These are phyloP conservation scores for Acipenser transmontanus DNA, from an alignment of 2,797 vertebrate genomes.

Conservation along the genomic window DNA sequence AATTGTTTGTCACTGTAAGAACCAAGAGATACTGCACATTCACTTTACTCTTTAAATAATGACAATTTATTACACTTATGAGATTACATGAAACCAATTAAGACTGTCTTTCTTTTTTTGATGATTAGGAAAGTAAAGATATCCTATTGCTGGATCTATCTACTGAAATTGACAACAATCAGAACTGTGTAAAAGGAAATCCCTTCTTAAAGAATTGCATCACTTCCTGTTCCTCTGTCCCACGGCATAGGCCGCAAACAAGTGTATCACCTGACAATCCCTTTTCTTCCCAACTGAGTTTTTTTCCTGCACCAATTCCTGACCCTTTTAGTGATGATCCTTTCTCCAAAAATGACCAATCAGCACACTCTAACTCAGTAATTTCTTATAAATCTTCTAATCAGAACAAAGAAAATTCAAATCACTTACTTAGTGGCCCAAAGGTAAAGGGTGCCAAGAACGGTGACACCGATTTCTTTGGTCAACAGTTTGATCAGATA, in stretches of 20 bases:
- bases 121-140: slow-evolving; percentile 87
- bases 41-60: too few species aligned
- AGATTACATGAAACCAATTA: slow-evolving; percentile 27
- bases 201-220: slow-evolving; percentile 65
- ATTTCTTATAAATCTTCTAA: slow-evolving; percentile 48
- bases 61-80: too few species aligned
- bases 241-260: slow-evolving; percentile 59
- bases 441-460: slow-evolving; percentile 54
- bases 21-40: too few species aligned
- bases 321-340: slow-evolving; percentile 89
- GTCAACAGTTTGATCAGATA: slow-evolving; percentile 75
- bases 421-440: slow-evolving; percentile 37
- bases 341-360: slow-evolving; percentile 58
- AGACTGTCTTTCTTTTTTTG: slow-evolving; percentile 29
- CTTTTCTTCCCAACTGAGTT: slow-evolving; percentile 73
- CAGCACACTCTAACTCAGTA: slow-evolving; percentile 46
- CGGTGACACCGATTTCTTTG: slow-evolving; percentile 60
- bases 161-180: slow-evolving; percentile 88
- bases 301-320: slow-evolving; percentile 81
- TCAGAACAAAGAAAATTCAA: slow-evolving; percentile 51
- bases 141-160: slow-evolving; percentile 94
- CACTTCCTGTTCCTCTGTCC: slow-evolving; percentile 59
- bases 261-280: slow-evolving; percentile 61
- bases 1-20: too few species aligned
- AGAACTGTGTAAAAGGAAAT: slow-evolving; percentile 82